Base-by-base conservation (phyloP, 2,797 vertebrate species). In the Myotis daubentonii region DNA sequence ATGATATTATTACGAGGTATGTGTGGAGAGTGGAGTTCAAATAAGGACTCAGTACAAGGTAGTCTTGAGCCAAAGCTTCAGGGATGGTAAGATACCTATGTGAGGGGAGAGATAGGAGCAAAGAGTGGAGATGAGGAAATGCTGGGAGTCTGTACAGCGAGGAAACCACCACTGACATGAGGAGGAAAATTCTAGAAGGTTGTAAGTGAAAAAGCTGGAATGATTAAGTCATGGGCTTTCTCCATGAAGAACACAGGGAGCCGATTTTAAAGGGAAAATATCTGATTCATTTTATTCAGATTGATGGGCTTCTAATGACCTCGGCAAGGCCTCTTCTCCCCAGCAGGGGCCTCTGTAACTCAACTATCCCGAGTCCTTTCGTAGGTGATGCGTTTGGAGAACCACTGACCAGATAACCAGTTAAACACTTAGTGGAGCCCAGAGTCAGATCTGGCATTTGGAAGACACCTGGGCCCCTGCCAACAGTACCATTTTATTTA, bases 241-340 rank as follows among this genome's bases (percentile, higher is more conserved):
- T 65, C 23, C 62, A 10, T 41, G 36, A 83, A 81, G 68, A 78
- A 9, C n/a, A 87, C 2, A 8, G 36, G 72, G 0, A 72, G 8
- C 20, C 9, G 47, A 3, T 86, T 84, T 95, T 68, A 93, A 95
- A 90, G 62, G 20, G 28, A 89, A 75, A 78, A 25, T 20, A 53
- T 41, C 23, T 36, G 20, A 53, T 68, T 76, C 22, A 47, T 53
- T 89, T 84, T 55, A 84, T 23, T 72, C n/a, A 22, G 7, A 3
- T 16, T 28, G 19, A 38, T 8, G 16, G 53, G 44, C 5, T 95
- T 93, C 76, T 25, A 23, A 65, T 38, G 47, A 80, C 33, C 6
- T n/a, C 8, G 9, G 16, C 38, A 62, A 89, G 53, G 25, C 1
- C 11, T 17, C 47, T 36, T 65, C 16, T 82, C 33, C 62, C 1